These are phyloP conservation scores for Dryoscopus gambensis DNA, from an alignment of 2,113 vertebrate species.

Conservation along the genomic window DNA sequence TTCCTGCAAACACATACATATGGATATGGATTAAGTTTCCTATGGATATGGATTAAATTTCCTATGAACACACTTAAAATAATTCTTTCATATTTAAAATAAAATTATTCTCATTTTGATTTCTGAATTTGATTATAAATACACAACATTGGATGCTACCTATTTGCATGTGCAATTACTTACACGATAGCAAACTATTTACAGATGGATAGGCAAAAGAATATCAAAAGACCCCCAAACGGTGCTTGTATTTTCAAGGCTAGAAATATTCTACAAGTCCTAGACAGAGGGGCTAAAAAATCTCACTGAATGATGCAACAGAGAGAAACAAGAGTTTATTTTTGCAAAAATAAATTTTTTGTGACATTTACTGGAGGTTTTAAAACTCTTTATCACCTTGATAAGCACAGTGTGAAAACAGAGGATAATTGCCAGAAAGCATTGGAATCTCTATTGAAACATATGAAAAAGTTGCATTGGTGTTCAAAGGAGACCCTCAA, in stretches of 20 bases:
- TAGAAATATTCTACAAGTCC: background rate
- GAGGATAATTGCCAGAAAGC: background rate
- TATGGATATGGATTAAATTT: conserved; percentile 2
- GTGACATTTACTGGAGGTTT: background rate
- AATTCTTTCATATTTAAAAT: conserved; percentile 29
- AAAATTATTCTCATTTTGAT: background rate
- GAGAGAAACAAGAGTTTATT: background rate
- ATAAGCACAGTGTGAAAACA: background rate
- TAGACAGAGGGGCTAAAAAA: background rate
- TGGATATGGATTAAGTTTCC: background rate
- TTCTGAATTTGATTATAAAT: background rate
- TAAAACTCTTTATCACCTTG: background rate
- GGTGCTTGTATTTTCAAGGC: background rate
- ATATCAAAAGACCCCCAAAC: background rate
- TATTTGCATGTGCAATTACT: background rate
- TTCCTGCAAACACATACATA: conserved; percentile 14
- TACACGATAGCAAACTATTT: background rate
- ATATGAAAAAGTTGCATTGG: background rate
- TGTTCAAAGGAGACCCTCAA: background rate
- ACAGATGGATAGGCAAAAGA: background rate
- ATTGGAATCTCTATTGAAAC: background rate
- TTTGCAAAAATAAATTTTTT: background rate
- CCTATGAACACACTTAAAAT: background rate
- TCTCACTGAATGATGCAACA: background rate
- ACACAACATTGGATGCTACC: background rate